These are phyloP conservation scores for Drosophila limbata DNA, from an alignment of 2,888 invertebrate genomes.

Conservation along the genomic window DNA sequence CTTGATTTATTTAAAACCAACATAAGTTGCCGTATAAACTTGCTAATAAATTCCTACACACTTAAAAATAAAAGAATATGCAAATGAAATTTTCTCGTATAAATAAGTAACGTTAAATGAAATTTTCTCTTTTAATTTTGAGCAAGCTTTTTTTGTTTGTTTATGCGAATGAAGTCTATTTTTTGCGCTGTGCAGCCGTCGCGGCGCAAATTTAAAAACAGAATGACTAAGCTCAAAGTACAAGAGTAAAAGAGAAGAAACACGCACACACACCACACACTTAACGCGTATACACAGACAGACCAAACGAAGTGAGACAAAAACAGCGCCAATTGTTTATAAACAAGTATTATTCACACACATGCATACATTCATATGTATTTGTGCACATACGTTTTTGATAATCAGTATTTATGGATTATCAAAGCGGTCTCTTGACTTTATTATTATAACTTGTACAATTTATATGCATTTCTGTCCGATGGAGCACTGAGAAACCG, in stretches of 20 bases:
- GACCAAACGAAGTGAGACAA: neutral
- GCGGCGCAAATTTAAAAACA: slow-evolving; percentile 50
- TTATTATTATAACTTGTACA: neutral
- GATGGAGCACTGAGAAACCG: slow-evolving; percentile 7
- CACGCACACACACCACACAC: slow-evolving; percentile 3
- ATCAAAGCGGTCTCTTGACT: slow-evolving; percentile 21
- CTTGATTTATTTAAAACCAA: neutral
- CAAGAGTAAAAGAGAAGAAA: slow-evolving; percentile 47
- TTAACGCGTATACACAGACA: neutral
- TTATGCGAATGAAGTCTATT: slow-evolving; percentile 40
- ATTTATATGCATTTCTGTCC: slow-evolving; percentile 19
- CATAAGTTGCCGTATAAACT: neutral
- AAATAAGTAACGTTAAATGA: slow-evolving; percentile 31
- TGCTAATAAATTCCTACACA: slow-evolving; percentile 1
- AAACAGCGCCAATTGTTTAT: slow-evolving; percentile 47
- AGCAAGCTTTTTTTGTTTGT: slow-evolving; percentile 26
- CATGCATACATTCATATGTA: slow-evolving; percentile 6
- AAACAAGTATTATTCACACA: slow-evolving; percentile 44
- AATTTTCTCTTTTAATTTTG: slow-evolving; percentile 67
- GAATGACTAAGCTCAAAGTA: slow-evolving; percentile 71
- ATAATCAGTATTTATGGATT: slow-evolving; percentile 41
- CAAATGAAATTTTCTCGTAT: slow-evolving; percentile 30
- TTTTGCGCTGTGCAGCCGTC: slow-evolving; percentile 49
- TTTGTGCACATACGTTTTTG: slow-evolving; percentile 17
- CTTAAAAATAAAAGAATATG: slow-evolving; percentile 5